Conservation (phyloP, 2,888 invertebrate species). For the Gasteruption jaculator region DNA sequence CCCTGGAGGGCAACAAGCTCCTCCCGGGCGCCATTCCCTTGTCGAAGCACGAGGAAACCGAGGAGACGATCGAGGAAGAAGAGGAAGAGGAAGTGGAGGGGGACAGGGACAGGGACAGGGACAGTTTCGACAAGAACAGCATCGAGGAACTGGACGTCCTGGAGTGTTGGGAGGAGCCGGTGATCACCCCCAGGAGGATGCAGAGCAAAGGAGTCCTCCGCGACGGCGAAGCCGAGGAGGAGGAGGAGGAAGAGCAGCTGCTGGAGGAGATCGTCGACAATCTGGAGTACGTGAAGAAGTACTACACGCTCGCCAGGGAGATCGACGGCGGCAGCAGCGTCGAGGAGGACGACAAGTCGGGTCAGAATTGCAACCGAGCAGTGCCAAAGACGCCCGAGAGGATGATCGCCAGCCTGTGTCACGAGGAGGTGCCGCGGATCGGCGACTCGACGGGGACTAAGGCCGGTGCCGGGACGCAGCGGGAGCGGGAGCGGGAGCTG, state of each 20-base stretch:
- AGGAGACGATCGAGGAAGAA: constrained; percentile 12
- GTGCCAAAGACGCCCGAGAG: constrained; percentile 34
- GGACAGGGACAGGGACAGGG: constrained; percentile 17
- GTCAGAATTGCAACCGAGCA: constrained; percentile 12
- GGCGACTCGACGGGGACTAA: constrained; percentile 15
- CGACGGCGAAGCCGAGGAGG: constrained; percentile 32
- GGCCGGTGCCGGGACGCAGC: background rate
- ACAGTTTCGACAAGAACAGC: constrained; percentile 31
- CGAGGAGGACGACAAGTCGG: constrained; percentile 25
- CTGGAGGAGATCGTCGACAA: constrained; percentile 27
- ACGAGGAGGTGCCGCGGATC: constrained; percentile 31
- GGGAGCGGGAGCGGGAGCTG: constrained; percentile 12
- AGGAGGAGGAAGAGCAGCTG: constrained; percentile 25
- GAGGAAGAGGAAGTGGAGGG: constrained; percentile 11
- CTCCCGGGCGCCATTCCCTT: constrained; percentile 30
- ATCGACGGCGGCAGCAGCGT: constrained; percentile 28
- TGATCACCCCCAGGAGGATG: constrained; percentile 32
- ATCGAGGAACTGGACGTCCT: constrained; percentile 52
- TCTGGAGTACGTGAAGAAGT: constrained; percentile 40
- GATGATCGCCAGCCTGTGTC: constrained; percentile 29
- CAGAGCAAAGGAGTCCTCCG: constrained; percentile 26
- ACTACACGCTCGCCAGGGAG: constrained; percentile 41
- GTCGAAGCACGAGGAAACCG: constrained; percentile 3
- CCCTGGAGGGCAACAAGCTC: constrained; percentile 42
- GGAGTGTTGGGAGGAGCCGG: constrained; percentile 52